Percentiles rank a stretch among this genome's conserved stretches.
Conservation (phyloP, 2,113 vertebrate genomes). For the Zapornia atra region DNA sequence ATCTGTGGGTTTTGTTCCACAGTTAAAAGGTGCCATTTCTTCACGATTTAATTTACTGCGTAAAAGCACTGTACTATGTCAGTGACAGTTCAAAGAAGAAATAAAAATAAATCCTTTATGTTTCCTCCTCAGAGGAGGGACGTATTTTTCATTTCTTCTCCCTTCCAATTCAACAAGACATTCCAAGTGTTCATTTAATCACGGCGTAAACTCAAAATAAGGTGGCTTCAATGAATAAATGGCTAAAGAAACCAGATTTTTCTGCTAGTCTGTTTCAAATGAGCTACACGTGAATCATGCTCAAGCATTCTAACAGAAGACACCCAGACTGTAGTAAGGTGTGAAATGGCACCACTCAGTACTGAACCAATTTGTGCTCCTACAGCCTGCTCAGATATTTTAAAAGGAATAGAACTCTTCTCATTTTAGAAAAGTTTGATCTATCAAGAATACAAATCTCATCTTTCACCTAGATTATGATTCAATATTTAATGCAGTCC, state of each 20-base stretch:
- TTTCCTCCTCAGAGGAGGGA: neutral
- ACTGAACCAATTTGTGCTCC: neutral
- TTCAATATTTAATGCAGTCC: neutral
- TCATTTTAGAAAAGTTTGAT: neutral
- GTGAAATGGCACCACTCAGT: neutral
- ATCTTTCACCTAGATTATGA: neutral
- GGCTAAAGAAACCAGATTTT: neutral
- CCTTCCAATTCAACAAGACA: neutral
- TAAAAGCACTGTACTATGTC: neutral
- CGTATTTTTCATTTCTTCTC: neutral
- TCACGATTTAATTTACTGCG: neutral
- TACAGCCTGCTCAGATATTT: neutral
- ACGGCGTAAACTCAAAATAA: neutral
- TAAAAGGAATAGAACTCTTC: neutral
- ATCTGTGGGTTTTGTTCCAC: neutral
- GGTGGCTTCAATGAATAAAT: neutral
- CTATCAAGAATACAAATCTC: neutral
- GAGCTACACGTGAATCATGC: neutral
- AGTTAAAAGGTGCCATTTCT: neutral
- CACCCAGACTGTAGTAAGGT: neutral
- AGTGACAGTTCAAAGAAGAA: neutral
- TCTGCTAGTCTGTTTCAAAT: neutral
- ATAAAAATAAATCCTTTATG: neutral
- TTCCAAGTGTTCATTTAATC: neutral
- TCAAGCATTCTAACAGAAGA: neutral